Evolutionary conservation across 1,140 invertebrate genomes (phyloP), one percentile per base, ranked within the genome.

Genomic region (Spodoptera frugiperda): DNA sequence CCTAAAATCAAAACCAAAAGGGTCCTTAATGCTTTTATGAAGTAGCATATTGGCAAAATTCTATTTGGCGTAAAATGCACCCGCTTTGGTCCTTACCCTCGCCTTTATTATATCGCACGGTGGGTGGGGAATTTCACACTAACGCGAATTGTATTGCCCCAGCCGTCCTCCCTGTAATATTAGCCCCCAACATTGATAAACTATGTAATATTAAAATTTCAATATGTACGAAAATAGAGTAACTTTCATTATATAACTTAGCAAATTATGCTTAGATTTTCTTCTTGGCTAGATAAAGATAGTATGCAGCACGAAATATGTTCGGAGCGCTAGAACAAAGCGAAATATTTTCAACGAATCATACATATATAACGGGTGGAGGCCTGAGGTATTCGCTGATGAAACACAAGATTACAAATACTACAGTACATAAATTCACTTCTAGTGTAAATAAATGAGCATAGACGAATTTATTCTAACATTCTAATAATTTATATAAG

Each of bases 181-280:
- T 72, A 72, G 51, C 53, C 68, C 15, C 68, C 68, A 54, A 72
- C 53, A 72, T 72, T 72, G 68, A 72, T 72, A 72, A 53, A 72
- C 68, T 72, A 72, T 72, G 49, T 57, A 57, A 72, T 72, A 72
- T 72, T 72, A 72, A 72, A 72, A 57, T 72, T 72, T 72, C 68
- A 72, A 72, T 72, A 72, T 72, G 30, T 54, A 72, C 9, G 68
- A 57, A 72, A 53, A 15, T 21, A 51, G n/a, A 12, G 25, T 33
- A 30, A 54, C 54, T 70, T 70, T 70, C 14, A 1, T 54, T 33
- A 2, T 33, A 2, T 30, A 72, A 39, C 14, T 72, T 46, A 17
- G 33, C 57, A 1, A 39, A 39, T 39, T 39, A 3, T 39, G 33
- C 1, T 39, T 39, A 39, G 33, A 1, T 39, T 39, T 39, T 6